Percentiles rank a stretch among this genome's conserved stretches.
phyloP scores from a whole-genome alignment of 2,797 vertebrate genomes.

The Cirrhinus mrigala region DNA sequence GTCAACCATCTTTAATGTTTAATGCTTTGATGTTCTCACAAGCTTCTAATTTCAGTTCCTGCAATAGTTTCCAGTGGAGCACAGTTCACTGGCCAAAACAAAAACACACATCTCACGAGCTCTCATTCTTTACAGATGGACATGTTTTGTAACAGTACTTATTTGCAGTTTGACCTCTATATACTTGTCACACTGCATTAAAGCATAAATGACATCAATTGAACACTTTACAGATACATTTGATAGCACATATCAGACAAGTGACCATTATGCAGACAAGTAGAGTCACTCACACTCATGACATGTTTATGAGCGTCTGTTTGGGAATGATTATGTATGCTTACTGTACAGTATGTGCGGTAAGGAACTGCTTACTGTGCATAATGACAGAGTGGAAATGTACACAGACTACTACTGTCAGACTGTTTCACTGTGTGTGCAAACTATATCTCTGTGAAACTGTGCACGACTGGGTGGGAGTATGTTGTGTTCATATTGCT shows the following conservation, averaged over 20 bases:
- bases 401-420: neutral
- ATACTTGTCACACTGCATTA: neutral
- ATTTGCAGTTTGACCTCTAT: neutral
- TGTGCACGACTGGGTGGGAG: neutral
- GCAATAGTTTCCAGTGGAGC: constrained; percentile 2
- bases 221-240: neutral
- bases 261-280: neutral
- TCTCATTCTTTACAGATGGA: neutral
- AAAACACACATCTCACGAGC: constrained; percentile 2
- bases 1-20: constrained; percentile 7
- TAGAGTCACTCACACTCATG: neutral
- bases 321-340: constrained; percentile 9
- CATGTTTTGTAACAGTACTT: neutral
- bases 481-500: neutral
- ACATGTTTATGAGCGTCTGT: constrained; percentile 16
- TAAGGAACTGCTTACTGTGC: constrained; percentile 18
- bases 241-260: neutral
- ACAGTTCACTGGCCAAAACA: constrained; percentile 17
- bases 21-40: constrained; percentile 15
- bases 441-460: constrained; percentile 5
- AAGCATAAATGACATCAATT: neutral
- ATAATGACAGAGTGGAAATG: neutral
- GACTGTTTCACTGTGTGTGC: neutral
- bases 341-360: neutral
- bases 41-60: constrained; percentile 8